Base-by-base conservation (phyloP, 2,797 vertebrate species). In the Diceros bicornis region DNA sequence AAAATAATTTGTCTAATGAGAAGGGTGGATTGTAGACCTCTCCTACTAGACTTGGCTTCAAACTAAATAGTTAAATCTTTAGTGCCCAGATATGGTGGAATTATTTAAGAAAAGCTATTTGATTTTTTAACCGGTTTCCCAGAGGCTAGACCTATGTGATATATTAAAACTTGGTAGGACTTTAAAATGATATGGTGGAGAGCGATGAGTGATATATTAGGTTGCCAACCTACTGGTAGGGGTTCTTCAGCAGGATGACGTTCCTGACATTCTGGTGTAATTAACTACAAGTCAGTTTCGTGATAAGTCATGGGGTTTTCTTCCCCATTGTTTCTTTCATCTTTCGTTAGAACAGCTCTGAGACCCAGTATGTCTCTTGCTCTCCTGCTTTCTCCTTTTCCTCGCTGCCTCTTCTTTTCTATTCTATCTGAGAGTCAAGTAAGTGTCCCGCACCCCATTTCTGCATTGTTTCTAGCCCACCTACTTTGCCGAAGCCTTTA, bases 91-190 rank as follows among this genome's bases (percentile, higher is more conserved):
- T 97, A 34, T 50, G 34, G 27, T 85, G 61, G 44, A 82, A 78
- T 91, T 94, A 61, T 37, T 89, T 86, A 62, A 62, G 78, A 74
- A 94, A 97, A 95, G 7, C 59, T 66, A 20, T 50, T 84, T 68
- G 47, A 61, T 87, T 95, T 83, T 83, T 75, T 79, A 91, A 83
- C 50, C 32, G 44, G 12, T 85, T 96, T 95, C 41, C 57, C n/a
- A 78, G 77, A 75, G 50, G 6, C 16, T 92, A 72, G 47, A 66
- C 68, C 34, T 71, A 5, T 89, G 29, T 77, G 41, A 32, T 81
- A 57, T 83, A 86, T 83, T 94, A 79, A 97, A 91, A 91, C 21
- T 71, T 96, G 75, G 47, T 68, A 27, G 41, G 66, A 88, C 25
- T 96, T 11, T 81, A 95, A 95, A 71, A 89, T 79, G 52, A 74